Evolutionary conservation across 2,797 vertebrate genomes (phyloP).

Genomic region (Lepus townsendii): DNA sequence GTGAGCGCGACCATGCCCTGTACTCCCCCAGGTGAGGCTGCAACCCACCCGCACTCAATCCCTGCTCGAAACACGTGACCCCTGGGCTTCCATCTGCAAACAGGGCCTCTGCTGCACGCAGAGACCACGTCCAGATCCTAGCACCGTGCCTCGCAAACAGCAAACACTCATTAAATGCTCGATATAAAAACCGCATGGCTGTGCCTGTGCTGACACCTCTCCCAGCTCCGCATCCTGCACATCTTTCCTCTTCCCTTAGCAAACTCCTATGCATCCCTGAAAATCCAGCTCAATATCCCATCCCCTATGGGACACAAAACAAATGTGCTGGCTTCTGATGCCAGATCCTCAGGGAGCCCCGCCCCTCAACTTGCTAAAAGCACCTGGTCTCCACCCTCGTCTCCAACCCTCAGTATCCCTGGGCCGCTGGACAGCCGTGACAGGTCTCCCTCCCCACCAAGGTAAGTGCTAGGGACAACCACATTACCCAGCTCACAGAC

Average conservation of each 20-base stretch:
- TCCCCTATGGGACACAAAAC: neutral
- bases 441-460: neutral
- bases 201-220: neutral
- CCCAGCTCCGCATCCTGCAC: neutral
- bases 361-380: neutral
- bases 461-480: neutral
- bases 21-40: neutral
- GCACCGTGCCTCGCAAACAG: no score
- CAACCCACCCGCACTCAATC: neutral
- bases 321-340: accelerated
- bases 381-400: neutral
- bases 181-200: no score
- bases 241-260: neutral
- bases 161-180: neutral
- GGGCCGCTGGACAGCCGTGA: neutral
- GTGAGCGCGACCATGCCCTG: neutral
- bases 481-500: neutral
- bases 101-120: neutral
- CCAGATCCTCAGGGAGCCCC: neutral
- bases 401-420: neutral
- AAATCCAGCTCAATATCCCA: neutral
- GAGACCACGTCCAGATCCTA: neutral
- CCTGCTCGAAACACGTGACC: neutral
- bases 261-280: neutral
- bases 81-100: neutral